Percentiles rank a stretch among this genome's conserved stretches.
These are phyloP conservation scores for Ormia ochracea DNA, from an alignment of 2,888 invertebrate species.

Conservation along the genomic window DNA sequence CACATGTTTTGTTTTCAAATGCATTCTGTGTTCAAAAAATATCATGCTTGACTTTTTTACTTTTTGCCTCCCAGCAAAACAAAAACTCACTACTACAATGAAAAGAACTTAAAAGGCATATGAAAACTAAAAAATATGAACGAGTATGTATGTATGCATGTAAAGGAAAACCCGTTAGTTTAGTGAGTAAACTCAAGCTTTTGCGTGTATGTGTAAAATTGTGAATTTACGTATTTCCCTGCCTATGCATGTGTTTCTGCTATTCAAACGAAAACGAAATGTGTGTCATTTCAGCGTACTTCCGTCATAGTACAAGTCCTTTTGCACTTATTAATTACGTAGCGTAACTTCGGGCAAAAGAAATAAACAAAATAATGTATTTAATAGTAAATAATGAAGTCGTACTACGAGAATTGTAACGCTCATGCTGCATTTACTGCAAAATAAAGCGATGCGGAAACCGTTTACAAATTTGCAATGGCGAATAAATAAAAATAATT, in stretches of 20 bases:
- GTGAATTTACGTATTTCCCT: constrained; percentile 7
- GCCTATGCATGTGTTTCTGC: constrained; percentile 3
- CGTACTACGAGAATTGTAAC: background rate
- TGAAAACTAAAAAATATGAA: background rate
- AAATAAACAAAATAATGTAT: background rate
- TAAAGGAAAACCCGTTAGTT: constrained; percentile 1
- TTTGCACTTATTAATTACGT: constrained; percentile 23
- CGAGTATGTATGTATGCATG: no score
- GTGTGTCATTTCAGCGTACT: constrained; percentile 45
- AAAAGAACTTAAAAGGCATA: constrained; percentile 8
- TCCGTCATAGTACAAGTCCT: background rate
- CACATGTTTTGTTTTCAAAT: constrained; percentile 56
- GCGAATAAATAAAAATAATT: no score
- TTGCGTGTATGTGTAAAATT: background rate
- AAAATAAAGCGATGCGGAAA: no score
- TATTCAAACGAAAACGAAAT: constrained; percentile 30
- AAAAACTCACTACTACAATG: constrained; percentile 43
- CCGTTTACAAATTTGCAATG: no score
- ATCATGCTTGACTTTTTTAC: background rate
- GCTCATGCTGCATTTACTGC: background rate
- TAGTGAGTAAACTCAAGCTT: constrained; percentile 7
- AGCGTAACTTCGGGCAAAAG: constrained; percentile 2
- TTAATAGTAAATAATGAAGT: background rate
- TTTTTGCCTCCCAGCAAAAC: constrained; percentile 18
- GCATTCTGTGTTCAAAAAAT: constrained; percentile 22